These are phyloP conservation scores for Thelaira solivaga DNA, from an alignment of 2,888 invertebrate species.

Conservation along the genomic window DNA sequence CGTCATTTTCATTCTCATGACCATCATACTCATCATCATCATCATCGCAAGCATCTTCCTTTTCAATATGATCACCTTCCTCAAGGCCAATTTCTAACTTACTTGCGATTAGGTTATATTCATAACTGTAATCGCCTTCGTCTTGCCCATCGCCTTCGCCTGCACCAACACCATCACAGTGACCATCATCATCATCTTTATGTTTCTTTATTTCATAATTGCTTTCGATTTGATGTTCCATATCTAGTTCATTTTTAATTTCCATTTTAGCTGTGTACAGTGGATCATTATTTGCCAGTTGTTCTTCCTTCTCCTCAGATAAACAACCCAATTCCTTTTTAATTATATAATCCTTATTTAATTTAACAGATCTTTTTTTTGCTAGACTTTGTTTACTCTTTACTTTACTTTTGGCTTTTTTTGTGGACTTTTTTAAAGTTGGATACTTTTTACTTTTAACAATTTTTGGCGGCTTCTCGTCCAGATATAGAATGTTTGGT, in stretches of 20 bases:
- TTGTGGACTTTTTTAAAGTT: constrained; percentile 20
- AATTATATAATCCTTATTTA: constrained; percentile 17
- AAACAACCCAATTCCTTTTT: constrained; percentile 11
- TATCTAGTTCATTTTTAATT: constrained; percentile 29
- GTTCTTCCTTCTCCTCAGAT: constrained; percentile 5
- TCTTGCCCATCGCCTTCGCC: too few relatives aligned
- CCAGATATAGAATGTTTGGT: constrained; percentile 52
- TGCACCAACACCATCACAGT: too few relatives aligned
- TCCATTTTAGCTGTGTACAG: constrained; percentile 41
- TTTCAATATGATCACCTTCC: background rate
- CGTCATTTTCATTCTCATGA: background rate
- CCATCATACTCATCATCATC: background rate
- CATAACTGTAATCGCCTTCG: background rate
- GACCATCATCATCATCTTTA: constrained; percentile 28
- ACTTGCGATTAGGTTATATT: background rate
- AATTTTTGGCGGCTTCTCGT: constrained; percentile 53
- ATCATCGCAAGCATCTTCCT: constrained; percentile 5
- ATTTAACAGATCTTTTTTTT: constrained; percentile 3
- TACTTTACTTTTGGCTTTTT: constrained; percentile 20
- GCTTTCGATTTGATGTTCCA: background rate
- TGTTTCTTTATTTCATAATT: background rate
- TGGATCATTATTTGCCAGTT: constrained; percentile 27
- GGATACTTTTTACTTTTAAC: constrained; percentile 15
- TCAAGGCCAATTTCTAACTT: constrained; percentile 18
- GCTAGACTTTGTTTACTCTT: constrained; percentile 2